Base-by-base conservation (phyloP, 1,140 invertebrate genomes). In the Trissolcus basalis region DNA sequence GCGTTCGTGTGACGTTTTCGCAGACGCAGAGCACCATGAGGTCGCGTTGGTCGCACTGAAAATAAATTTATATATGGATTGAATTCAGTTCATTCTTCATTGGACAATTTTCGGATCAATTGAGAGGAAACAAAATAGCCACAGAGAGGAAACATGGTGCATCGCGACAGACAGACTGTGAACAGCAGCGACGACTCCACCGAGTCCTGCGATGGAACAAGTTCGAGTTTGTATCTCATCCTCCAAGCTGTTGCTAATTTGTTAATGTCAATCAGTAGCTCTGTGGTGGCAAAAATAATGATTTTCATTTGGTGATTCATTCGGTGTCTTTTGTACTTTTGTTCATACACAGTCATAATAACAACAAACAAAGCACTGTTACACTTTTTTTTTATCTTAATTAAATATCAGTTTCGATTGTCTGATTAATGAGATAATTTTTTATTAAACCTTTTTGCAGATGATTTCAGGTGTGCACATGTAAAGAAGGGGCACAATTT, bases 181-280 rank as follows among this genome's bases (percentile, higher is more conserved):
- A 90, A 92, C 10, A 60, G 64, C 5, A 82, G 78, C 27, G 81
- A 81, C n/a, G 80, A 83, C 11, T 82, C 90, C 0, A 91, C 92
- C 0, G 92, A 93, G 76, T 92, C 91, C 5, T 91, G 90, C 50
- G 91, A 92, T 49, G 92, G 92, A 69, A 84, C 86, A 41, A 80
- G 78, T 59, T 79, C 76, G 70, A 74, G 80, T 82, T 69, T 79
- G 60, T 79, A 67, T 43, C 63, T 14, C 10, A 41, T 47, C 19
- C 16, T 61, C 45, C 39, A 39, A 54, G 19, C 41, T 59, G 39
- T 65, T 48, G 14, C 35, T n/a, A 39, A 45, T 51, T 45, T 45
- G 2, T 32, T 36, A 45, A 54, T n/a, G 12, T 32, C 36, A 14
- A 64, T 39, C 9, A 3, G 2, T n/a, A 9, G 36, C n/a, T 39